Percentiles rank a stretch among this genome's conserved stretches.
Conservation (phyloP, 2,888 invertebrate species). For the Priocnemis perturbator region DNA sequence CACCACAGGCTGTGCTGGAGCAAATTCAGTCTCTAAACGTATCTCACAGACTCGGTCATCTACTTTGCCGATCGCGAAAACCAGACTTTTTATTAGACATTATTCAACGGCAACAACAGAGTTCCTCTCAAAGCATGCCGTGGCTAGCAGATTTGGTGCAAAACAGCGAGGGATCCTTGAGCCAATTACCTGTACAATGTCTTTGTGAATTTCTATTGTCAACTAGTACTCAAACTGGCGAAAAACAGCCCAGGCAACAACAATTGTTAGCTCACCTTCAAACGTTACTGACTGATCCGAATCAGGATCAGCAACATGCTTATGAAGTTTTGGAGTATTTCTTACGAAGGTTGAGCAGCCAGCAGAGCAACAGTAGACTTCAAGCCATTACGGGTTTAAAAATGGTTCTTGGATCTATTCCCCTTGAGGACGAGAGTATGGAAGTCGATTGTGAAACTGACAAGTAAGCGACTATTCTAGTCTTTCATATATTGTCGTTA, state of each 20-base stretch:
- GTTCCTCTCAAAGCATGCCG: constrained; percentile 95
- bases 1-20: constrained; percentile 86
- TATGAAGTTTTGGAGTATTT: constrained; percentile 94
- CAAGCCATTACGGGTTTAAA: constrained; percentile 87
- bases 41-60: constrained; percentile 89
- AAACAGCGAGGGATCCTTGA: constrained; percentile 90
- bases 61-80: constrained; percentile 90
- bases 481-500: background rate
- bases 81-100: constrained; percentile 95
- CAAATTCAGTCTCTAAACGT: constrained; percentile 87
- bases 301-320: constrained; percentile 80
- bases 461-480: constrained; percentile 50
- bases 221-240: constrained; percentile 79
- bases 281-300: constrained; percentile 77
- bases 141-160: constrained; percentile 97
- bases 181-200: constrained; percentile 97
- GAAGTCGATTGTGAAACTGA: constrained; percentile 70
- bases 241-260: constrained; percentile 85
- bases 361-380: constrained; percentile 85
- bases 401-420: constrained; percentile 80
- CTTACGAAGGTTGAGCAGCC: constrained; percentile 88
- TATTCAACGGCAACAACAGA: constrained; percentile 88
- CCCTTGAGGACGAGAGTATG: constrained; percentile 75
- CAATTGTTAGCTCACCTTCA: constrained; percentile 84
- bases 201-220: constrained; percentile 95